Conservation (phyloP, 2,888 invertebrate genomes). For the Nemurella pictetii region DNA sequence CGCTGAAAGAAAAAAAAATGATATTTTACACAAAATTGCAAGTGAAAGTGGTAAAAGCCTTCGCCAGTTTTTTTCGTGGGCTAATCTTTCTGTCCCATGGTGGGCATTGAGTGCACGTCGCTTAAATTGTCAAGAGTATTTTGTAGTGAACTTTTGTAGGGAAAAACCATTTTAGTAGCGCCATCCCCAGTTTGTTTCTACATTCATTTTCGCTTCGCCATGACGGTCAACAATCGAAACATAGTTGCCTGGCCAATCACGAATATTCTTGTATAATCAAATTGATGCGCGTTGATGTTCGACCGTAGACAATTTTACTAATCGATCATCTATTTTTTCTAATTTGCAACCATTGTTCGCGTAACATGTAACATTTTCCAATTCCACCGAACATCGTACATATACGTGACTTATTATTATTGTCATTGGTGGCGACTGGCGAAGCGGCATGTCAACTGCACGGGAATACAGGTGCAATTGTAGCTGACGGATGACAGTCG, state of each 20-base stretch:
- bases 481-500: background rate
- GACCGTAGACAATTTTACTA: background rate
- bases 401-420: background rate
- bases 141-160: background rate
- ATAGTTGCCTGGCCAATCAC: background rate
- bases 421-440: background rate
- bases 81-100: background rate
- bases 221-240: background rate
- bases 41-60: background rate
- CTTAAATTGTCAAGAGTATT: background rate
- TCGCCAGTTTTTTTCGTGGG: background rate
- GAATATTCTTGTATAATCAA: background rate
- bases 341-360: background rate
- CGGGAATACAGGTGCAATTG: background rate
- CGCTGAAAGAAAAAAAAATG: background rate
- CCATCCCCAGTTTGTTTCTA: background rate
- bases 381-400: background rate
- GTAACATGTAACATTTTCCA: background rate
- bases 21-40: background rate
- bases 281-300: background rate
- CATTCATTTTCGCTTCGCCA: background rate
- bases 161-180: background rate
- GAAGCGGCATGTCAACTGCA: background rate
- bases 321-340: background rate
- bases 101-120: too few species aligned